phyloP scores from a whole-genome alignment of 2,888 invertebrate species.

The Glaucopsyche alexis region DNA sequence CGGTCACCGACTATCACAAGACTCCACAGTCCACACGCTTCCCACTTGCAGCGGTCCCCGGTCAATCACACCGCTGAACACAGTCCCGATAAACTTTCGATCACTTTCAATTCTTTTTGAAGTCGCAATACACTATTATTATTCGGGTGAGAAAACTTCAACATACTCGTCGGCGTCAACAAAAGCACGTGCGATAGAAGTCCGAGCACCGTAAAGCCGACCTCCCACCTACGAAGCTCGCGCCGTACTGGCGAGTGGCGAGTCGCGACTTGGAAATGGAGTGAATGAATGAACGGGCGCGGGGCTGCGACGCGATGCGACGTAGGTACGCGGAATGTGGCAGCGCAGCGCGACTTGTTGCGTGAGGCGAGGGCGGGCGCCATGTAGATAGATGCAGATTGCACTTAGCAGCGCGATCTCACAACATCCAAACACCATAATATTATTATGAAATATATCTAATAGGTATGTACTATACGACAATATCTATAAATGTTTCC shows the following conservation, averaged over 20 bases:
- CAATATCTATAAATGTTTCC: no score
- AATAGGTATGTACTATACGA: no score
- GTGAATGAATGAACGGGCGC: constrained; percentile 64
- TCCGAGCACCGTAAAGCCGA: constrained; percentile 40
- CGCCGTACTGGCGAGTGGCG: constrained; percentile 40
- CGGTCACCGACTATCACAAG: not conserved
- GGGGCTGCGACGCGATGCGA: constrained; percentile 87
- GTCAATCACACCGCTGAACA: not conserved
- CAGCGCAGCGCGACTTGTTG: not conserved
- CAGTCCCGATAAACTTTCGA: constrained; percentile 1
- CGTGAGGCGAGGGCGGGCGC: no score
- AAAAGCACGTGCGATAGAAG: constrained; percentile 53
- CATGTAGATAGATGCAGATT: no score
- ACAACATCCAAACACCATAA: no score
- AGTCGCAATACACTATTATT: not conserved
- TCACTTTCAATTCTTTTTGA: not conserved
- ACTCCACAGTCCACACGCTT: not conserved
- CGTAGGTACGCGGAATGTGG: constrained; percentile 85
- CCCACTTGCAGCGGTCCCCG: not conserved
- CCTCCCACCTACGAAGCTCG: constrained; percentile 48
- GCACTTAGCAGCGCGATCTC: no score
- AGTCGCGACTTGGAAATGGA: constrained; percentile 3
- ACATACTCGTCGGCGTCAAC: constrained; percentile 40
- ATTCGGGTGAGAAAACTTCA: constrained; percentile 29
- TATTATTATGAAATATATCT: no score